These are phyloP conservation scores for Harpegnathos saltator DNA, from an alignment of 1,140 invertebrate genomes.

Conservation along the genomic window DNA sequence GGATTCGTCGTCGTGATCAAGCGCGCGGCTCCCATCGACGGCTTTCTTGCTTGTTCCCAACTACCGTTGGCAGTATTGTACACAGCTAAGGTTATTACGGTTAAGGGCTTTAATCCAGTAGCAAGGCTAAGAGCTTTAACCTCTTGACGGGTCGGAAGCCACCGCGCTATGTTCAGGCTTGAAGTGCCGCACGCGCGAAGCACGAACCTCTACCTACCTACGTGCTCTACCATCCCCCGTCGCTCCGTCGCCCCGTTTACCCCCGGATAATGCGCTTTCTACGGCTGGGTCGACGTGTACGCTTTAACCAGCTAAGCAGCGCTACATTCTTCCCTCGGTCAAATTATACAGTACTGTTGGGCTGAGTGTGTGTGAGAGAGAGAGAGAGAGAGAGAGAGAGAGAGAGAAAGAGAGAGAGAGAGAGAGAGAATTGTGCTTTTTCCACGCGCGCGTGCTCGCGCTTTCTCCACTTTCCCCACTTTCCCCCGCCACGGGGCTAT, in stretches of 20 bases:
- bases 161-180: constrained; percentile 16
- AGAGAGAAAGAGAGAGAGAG: no score
- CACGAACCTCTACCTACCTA: constrained; percentile 20
- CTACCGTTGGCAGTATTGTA: constrained; percentile 12
- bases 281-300: constrained; percentile 8
- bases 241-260: neutral
- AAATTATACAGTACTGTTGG: constrained; percentile 15
- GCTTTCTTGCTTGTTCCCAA: neutral
- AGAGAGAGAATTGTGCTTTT: neutral
- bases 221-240: no score
- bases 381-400: no score
- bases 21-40: constrained; percentile 10
- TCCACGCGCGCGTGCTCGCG: no score
- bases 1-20: neutral
- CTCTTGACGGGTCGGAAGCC: constrained; percentile 46
- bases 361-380: no score
- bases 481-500: neutral
- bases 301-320: constrained; percentile 14
- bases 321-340: neutral
- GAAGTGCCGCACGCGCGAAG: constrained; percentile 22
- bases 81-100: constrained; percentile 46
- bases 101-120: constrained; percentile 55
- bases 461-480: no score
- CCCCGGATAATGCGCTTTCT: constrained; percentile 34
- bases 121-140: constrained; percentile 52